Evolutionary conservation across 1,140 invertebrate species (phyloP), one percentile per base, ranked within the genome.

Genomic region (Drosophila truncata): DNA sequence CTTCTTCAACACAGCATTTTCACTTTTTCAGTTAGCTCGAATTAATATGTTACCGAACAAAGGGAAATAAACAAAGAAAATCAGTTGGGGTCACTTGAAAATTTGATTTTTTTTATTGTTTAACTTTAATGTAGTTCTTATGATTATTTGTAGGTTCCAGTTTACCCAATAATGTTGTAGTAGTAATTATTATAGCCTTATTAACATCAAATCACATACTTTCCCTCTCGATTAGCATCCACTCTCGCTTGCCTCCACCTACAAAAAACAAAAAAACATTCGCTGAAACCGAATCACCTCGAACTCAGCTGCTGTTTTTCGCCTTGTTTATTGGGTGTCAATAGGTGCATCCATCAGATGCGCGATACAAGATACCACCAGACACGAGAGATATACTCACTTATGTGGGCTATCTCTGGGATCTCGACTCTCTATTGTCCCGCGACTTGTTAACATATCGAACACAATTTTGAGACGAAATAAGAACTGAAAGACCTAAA

Each of bases 361-460:
- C 65, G 20, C 49, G 46, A 42, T 62, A 71, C 50, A 27, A 74
- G 61, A 49, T 49, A 76, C 71, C 33, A 62, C 63, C 25, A 54
- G 61, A 25, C 57, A 44, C 60, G 14, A 27, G 7, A 42, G 57
- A 66, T 50, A 60, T 57, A 55, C 65, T 55, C 46, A 62, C 70
- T 74, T 69, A 85, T 85, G 82, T 81, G 82, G 78, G 78, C 59
- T 85, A 85, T 70, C 66, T 81, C 74, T 39, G 57, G 47, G 52
- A 66, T 71, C 66, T 70, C 59, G 49, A 33, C 49, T 47, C 59
- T 64, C 66, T 67, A 67, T 70, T 70, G 66, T 70, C 14, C 11
- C 47, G 47, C 57, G 70, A 66, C 81, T 84, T 85, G 82, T 82
- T 85, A 85, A 82, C 82, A 82, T 71, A 78, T 86, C 70, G 67